These are phyloP conservation scores for Eurosta solidaginis DNA, from an alignment of 1,140 invertebrate genomes.

Conservation along the genomic window DNA sequence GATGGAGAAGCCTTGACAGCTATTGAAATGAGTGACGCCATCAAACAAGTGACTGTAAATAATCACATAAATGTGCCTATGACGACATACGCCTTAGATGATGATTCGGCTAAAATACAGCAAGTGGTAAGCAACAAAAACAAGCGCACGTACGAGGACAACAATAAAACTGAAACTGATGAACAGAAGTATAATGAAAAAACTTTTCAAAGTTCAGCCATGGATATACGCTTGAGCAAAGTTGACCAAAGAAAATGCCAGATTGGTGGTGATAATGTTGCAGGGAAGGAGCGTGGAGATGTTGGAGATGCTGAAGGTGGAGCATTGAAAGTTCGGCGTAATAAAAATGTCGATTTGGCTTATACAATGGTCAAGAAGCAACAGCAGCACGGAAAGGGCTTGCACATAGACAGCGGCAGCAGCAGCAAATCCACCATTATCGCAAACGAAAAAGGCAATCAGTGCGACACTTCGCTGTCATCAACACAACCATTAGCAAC, in stretches of 20 bases:
- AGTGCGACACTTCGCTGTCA: background rate
- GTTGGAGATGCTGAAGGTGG: conserved; percentile 2
- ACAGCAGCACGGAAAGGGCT: no score
- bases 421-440: background rate
- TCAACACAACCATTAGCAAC: background rate
- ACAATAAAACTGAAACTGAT: background rate
- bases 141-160: background rate
- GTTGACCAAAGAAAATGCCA: background rate
- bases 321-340: conserved; percentile 52
- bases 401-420: background rate
- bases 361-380: conserved; percentile 50
- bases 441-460: background rate
- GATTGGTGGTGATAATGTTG: background rate
- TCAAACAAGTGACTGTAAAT: conserved; percentile 27
- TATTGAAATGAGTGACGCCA: background rate
- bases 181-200: conserved; percentile 1
- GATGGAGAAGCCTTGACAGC: background rate
- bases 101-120: background rate
- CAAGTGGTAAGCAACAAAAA: background rate
- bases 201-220: conserved; percentile 45
- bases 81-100: background rate
- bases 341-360: conserved; percentile 60
- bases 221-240: conserved; percentile 35
- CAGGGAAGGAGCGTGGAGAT: background rate
- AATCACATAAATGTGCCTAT: conserved; percentile 31